These are phyloP conservation scores for Periophthalmus magnuspinnatus DNA, from an alignment of 2,797 vertebrate species.

Conservation along the genomic window DNA sequence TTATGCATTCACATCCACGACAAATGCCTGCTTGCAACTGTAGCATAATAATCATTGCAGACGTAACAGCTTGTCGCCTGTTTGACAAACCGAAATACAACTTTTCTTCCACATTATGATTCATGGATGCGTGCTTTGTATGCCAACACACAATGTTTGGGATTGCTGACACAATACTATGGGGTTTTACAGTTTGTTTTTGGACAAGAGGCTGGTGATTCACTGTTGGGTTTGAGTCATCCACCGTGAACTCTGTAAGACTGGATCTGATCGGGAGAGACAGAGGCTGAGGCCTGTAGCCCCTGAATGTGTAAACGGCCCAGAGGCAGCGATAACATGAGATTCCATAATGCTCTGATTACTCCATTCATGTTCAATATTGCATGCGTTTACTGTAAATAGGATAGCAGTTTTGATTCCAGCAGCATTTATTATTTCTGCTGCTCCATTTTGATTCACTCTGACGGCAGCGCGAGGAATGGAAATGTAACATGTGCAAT, in stretches of 20 bases:
- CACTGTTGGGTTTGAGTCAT: conserved; percentile 16
- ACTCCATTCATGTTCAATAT: conserved; percentile 24
- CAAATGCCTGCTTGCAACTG: too few species aligned
- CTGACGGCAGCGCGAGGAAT: neutral
- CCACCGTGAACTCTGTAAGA: conserved; percentile 13
- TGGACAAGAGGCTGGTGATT: conserved; percentile 6
- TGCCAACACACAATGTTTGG: neutral
- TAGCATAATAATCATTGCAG: neutral
- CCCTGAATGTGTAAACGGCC: conserved; percentile 37
- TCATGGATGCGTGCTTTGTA: neutral
- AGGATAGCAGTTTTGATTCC: conserved; percentile 16
- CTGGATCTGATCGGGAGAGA: conserved; percentile 26
- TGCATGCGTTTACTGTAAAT: conserved; percentile 18
- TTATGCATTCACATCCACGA: too few species aligned
- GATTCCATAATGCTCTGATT: conserved; percentile 28
- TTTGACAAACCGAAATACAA: neutral
- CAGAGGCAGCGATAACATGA: conserved; percentile 40
- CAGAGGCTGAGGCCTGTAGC: conserved; percentile 19
- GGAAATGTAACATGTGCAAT: conserved; percentile 3
- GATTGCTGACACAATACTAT: conserved; percentile 3
- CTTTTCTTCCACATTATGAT: neutral
- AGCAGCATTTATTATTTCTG: conserved; percentile 12
- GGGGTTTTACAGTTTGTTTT: neutral
- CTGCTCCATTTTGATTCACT: conserved; percentile 5
- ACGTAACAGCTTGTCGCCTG: neutral